Evolutionary conservation across 2,888 invertebrate genomes (phyloP).

Genomic region (Chaetoderma sp.): DNA sequence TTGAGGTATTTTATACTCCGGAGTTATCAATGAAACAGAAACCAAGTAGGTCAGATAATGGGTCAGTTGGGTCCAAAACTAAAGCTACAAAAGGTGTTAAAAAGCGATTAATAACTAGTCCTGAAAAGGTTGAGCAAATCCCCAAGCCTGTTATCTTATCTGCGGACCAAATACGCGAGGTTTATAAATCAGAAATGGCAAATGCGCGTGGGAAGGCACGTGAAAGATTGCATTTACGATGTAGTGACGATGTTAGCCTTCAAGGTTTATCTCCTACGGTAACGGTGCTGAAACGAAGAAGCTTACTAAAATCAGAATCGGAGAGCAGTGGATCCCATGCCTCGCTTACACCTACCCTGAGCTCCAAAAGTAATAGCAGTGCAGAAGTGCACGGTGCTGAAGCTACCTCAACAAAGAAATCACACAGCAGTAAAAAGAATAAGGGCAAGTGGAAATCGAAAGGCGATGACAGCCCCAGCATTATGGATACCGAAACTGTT

Average conservation of each 20-base stretch:
- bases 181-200: slow-evolving; percentile 46
- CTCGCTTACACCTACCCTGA: neutral
- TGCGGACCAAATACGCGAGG: slow-evolving; percentile 57
- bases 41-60: slow-evolving; percentile 26
- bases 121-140: slow-evolving; percentile 33
- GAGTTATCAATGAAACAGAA: slow-evolving; percentile 49
- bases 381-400: neutral
- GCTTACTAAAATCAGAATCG: neutral
- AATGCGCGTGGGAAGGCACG: slow-evolving; percentile 74
- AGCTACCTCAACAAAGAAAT: slow-evolving; percentile 20
- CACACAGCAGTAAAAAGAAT: too few species aligned
- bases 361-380: neutral
- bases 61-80: neutral
- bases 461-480: slow-evolving; percentile 7
- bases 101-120: slow-evolving; percentile 51
- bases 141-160: slow-evolving; percentile 66
- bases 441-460: slow-evolving; percentile 16
- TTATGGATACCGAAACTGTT: neutral
- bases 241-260: slow-evolving; percentile 79
- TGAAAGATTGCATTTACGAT: slow-evolving; percentile 76
- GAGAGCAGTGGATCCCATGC: neutral
- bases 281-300: neutral
- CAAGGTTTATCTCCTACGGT: slow-evolving; percentile 14
- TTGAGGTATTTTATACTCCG: slow-evolving; percentile 60
- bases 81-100: slow-evolving; percentile 34